Base-by-base conservation (phyloP, 2,888 invertebrate species). In the Chesias legatella region DNA sequence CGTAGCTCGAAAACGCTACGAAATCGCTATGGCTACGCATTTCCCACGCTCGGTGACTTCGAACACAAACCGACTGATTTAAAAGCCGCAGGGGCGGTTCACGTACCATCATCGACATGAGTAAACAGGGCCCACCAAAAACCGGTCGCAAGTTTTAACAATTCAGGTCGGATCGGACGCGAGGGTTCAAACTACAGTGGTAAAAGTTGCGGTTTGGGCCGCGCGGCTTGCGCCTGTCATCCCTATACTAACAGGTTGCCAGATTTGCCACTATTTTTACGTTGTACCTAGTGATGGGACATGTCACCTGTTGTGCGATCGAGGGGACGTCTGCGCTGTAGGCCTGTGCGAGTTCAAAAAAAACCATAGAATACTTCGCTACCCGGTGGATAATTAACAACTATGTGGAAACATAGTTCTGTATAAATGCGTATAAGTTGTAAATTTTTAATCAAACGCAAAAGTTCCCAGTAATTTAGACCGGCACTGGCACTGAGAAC, bases 211-310 rank as follows among this genome's bases (percentile, higher is more conserved):
- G 71, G 68, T 57, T 48, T 47, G 51, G 50, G 40, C 43, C 47
- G 50, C 27, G 10, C 47, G 47, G 56, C 52, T 53, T 58, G 62
- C 43, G 38, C 43, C 57, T 67, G 67, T 65, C 71, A 69, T 56
- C 60, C 54, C 39, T 47, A 48, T 46, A 67, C 75, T 80, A 86
- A 86, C 86, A 84, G 85, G 86, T 85, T 83, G 85, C 75, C 74
- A 73, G 78, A 79, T 79, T 79, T 76, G 72, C 67, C 78, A 83
- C 85, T 81, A 86, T 85, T 86, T 86, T 86, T 86, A 79, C 77
- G 73, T 31, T 70, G 80, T 67, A 71, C 74, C 73, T 79, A 79
- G 85, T 81, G 85, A 75, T 73, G 84, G 61, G 76, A 72, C 75
- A 66, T 47, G 41, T 55, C 68, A 83, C 82, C 85, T 85, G 85